Base-by-base conservation (phyloP, 2,888 invertebrate species). In the Cistogaster globosa region DNA sequence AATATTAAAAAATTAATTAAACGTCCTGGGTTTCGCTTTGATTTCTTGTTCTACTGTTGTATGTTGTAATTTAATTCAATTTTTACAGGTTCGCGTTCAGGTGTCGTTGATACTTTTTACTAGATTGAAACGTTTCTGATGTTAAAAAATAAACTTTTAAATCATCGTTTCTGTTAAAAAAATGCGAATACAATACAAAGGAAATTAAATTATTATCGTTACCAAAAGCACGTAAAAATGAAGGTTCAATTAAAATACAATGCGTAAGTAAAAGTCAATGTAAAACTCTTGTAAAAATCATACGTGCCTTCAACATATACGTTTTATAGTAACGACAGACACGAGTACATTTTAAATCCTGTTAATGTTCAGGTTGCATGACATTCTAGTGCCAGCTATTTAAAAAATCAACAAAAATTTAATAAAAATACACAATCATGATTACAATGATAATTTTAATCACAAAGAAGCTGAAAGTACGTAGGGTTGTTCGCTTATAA, bases 361-460 rank as follows among this genome's bases (percentile, higher is more conserved):
- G 63, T 79, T 81, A 82, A 82, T 82, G 82, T 55, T 82, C 74
- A 81, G 82, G 81, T 85, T 78, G 85, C 85, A 75, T 85, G 85
- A 65, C 60, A 65, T 14, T 51, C 42, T 7, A 18, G 42, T 42
- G 16, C 16, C 48, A 45, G 14, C 22, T 22, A 26, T 36, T 20
- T 45, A 26, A 63, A 32, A 53, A 22, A 60, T 16, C 60, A 71
- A 78, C 53, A 78, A 48, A 42, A 68, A 69, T 36, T 42, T 55
- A 65, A 48, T 9, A 18, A 68, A 67, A 74, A 68, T 48, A 51
- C 48, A 63, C 77, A 82, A 82, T 78, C 74, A 82, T 78, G 65
- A 82, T 85, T 65, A 60, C 58, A 81, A 78, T 60, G 53, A 57
- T 69, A 63, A 74, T 81, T 68, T 63, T 8, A 55, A 65, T 65